Percentiles rank a stretch among this genome's conserved stretches.
Evolutionary conservation across 1,140 invertebrate species (phyloP).

Genomic region (Cherax destructor): DNA sequence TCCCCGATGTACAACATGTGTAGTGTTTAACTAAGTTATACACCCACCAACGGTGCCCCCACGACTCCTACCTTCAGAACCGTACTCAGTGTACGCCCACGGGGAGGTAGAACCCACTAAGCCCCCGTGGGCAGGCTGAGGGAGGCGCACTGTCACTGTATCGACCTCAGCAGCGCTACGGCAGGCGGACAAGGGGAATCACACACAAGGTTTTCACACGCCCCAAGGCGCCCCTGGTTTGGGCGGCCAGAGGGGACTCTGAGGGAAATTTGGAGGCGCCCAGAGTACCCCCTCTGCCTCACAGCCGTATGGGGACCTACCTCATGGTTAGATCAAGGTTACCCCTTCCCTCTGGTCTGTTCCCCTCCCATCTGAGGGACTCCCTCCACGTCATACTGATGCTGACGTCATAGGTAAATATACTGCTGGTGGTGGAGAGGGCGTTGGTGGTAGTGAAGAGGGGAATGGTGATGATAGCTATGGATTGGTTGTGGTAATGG

Average conservation of each 20-base stretch:
- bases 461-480: not conserved
- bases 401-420: not conserved
- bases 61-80: not conserved
- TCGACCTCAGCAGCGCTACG: not conserved
- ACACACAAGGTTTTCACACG: constrained; percentile 29
- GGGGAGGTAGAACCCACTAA: not conserved
- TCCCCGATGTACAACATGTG: too few species aligned
- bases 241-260: constrained; percentile 4
- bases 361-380: not conserved
- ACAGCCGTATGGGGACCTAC: too few species aligned
- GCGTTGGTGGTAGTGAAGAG: not conserved
- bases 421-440: constrained; percentile 16
- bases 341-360: not conserved
- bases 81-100: not conserved
- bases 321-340: too few species aligned
- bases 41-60: not conserved
- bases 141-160: not conserved
- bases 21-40: too few species aligned
- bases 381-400: not conserved
- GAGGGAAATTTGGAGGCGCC: constrained; percentile 12
- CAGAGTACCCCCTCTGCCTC: not conserved
- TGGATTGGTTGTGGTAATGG: not conserved
- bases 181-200: constrained; percentile 34
- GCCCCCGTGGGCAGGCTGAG: not conserved
- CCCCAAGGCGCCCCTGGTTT: constrained; percentile 19